Conservation (phyloP, 2,113 vertebrate species). For the Nerophis ophidion region DNA sequence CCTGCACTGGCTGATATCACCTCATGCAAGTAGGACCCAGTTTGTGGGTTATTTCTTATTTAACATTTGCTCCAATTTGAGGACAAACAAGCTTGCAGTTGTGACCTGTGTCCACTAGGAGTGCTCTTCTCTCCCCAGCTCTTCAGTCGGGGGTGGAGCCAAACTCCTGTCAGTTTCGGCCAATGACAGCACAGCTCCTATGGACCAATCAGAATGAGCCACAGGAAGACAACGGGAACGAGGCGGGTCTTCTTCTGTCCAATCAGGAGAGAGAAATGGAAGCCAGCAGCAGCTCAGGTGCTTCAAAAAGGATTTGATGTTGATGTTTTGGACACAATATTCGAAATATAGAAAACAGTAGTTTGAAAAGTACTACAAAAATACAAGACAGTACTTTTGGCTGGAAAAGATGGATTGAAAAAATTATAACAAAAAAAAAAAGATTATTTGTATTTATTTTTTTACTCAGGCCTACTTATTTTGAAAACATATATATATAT, state of each 20-base stretch:
- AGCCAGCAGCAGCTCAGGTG: constrained; percentile 55
- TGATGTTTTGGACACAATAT: no score
- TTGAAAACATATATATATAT: no score
- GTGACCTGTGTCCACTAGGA: constrained; percentile 41
- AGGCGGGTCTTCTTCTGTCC: constrained; percentile 49
- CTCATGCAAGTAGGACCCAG: no score
- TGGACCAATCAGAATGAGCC: constrained; percentile 68
- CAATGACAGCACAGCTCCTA: constrained; percentile 59
- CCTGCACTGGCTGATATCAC: no score
- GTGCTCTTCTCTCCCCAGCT: constrained; percentile 61
- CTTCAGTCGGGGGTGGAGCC: constrained; percentile 68
- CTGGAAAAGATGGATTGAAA: no score
- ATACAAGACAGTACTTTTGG: no score
- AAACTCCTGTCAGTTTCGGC: constrained; percentile 65
- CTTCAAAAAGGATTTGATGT: constrained; percentile 12
- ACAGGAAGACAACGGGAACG: constrained; percentile 62
- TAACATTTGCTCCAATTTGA: background rate
- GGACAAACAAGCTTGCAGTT: constrained; percentile 10
- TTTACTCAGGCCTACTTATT: no score
- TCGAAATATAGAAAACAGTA: no score
- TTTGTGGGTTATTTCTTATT: no score
- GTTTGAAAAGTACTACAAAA: no score
- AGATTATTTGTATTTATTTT: no score
- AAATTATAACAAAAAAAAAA: no score
- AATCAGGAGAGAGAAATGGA: constrained; percentile 57